Evolutionary conservation across 2,113 vertebrate genomes (phyloP).

Genomic region (Neomonachus schauinslandi): DNA sequence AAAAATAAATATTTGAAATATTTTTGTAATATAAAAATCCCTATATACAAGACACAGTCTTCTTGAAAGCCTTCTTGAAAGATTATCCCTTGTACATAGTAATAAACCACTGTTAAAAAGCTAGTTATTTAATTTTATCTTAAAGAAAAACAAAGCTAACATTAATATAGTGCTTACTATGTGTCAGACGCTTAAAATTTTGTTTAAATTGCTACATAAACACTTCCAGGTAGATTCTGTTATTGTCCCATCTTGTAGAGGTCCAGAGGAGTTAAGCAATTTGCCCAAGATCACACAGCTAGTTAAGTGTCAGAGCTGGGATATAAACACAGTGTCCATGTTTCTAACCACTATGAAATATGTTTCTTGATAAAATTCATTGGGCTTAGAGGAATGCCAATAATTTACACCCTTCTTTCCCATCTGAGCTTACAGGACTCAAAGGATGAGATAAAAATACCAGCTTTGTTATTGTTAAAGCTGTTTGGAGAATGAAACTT

Average conservation of each 20-base stretch:
- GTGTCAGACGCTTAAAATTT: background rate
- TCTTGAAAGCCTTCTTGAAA: slow-evolving; percentile 1
- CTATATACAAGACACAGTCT: background rate
- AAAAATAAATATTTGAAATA: background rate
- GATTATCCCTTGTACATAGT: background rate
- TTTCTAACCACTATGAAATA: background rate
- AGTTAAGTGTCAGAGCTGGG: background rate
- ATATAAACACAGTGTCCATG: background rate
- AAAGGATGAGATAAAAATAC: background rate
- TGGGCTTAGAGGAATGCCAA: background rate
- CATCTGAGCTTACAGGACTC: background rate
- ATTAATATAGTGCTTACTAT: background rate
- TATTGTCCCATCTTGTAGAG: background rate
- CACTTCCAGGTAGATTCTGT: background rate
- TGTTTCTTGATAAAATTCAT: background rate
- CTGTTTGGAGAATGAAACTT: background rate
- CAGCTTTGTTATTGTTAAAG: slow-evolving; percentile 7
- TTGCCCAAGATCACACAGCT: background rate
- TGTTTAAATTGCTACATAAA: background rate
- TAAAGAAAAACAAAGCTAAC: background rate
- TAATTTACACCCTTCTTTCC: background rate
- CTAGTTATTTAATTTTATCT: background rate
- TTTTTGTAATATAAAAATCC: background rate
- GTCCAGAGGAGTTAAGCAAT: background rate
- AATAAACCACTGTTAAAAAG: background rate